A percentile compares a stretch with the other conserved stretches of the same genome.
phyloP scores from a whole-genome alignment of 1,140 invertebrate genomes.

The Zaprionus lachaisei region DNA sequence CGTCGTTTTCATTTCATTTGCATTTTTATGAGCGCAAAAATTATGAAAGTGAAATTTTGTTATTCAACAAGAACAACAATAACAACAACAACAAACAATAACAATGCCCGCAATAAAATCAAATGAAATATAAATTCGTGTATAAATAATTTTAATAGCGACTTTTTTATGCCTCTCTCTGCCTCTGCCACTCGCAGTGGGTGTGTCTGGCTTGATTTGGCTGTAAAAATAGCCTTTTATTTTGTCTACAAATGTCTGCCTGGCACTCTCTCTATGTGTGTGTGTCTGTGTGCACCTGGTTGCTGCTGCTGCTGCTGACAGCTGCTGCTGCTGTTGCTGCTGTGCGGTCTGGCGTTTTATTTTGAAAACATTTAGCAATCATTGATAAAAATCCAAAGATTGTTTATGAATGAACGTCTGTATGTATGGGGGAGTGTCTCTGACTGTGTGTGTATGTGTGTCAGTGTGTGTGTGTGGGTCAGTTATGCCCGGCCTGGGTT shows the following conservation, averaged over 20 bases:
- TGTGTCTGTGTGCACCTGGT: constrained; percentile 33
- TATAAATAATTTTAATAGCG: constrained; percentile 51
- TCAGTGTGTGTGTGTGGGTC: constrained; percentile 2
- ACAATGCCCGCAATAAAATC: constrained; percentile 58
- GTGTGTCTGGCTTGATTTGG: constrained; percentile 32
- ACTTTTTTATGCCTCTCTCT: constrained; percentile 14
- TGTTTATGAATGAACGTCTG: constrained; percentile 72
- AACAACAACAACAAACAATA: constrained; percentile 9
- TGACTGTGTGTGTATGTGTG: background rate
- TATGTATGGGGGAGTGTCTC: constrained; percentile 10
- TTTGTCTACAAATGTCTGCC: constrained; percentile 26
- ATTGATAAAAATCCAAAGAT: constrained; percentile 81
- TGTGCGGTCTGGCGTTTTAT: constrained; percentile 57
- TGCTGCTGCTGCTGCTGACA: constrained; percentile 24
- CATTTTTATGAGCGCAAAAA: constrained; percentile 65
- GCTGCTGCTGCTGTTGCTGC: constrained; percentile 25
- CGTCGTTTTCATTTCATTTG: constrained; percentile 62
- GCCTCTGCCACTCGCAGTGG: background rate
- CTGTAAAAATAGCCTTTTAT: constrained; percentile 43
- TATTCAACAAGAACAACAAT: constrained; percentile 3
- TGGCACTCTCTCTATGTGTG: constrained; percentile 11
- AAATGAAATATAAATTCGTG: constrained; percentile 62
- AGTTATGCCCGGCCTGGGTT: constrained; percentile 21
- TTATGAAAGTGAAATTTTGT: constrained; percentile 75
- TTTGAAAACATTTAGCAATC: constrained; percentile 78